phyloP scores from a whole-genome alignment of 2,888 invertebrate genomes.

The Tortricodes alternella region DNA sequence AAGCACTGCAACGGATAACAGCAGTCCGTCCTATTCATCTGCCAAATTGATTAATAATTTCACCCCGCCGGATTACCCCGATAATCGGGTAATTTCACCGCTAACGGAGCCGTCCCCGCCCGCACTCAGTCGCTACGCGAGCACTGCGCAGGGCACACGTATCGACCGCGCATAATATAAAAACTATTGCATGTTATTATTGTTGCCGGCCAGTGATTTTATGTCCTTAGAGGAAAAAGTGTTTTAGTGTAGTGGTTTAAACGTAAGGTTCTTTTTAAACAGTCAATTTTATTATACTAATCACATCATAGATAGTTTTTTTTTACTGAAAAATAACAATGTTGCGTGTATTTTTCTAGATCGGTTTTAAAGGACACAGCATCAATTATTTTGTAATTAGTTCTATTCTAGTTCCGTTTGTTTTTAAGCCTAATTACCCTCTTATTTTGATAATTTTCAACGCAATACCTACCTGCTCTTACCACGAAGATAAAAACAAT shows the following conservation, averaged over 20 bases:
- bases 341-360: too few species aligned
- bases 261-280: neutral
- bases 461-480: neutral
- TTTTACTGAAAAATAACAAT: too few species aligned
- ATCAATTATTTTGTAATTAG: neutral
- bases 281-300: neutral
- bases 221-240: neutral
- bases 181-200: conserved; percentile 36
- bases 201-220: conserved; percentile 22
- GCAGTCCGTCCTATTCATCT: neutral
- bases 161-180: conserved; percentile 41
- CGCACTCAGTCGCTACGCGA: conserved; percentile 54
- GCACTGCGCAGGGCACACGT: conserved; percentile 45
- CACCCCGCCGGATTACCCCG: conserved; percentile 42
- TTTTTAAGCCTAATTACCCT: too few species aligned
- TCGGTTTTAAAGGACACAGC: too few species aligned
- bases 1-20: too few species aligned
- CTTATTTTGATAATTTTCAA: neutral
- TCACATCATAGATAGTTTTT: too few species aligned
- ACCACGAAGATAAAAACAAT: neutral
- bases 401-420: neutral
- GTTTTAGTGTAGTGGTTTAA: too few species aligned
- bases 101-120: conserved; percentile 49
- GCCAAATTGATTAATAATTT: conserved; percentile 9
- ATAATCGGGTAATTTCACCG: conserved; percentile 54